Evolutionary conservation across 2,888 invertebrate genomes (phyloP), one percentile per base, ranked within the genome.

Genomic region (Magallana nippona): DNA sequence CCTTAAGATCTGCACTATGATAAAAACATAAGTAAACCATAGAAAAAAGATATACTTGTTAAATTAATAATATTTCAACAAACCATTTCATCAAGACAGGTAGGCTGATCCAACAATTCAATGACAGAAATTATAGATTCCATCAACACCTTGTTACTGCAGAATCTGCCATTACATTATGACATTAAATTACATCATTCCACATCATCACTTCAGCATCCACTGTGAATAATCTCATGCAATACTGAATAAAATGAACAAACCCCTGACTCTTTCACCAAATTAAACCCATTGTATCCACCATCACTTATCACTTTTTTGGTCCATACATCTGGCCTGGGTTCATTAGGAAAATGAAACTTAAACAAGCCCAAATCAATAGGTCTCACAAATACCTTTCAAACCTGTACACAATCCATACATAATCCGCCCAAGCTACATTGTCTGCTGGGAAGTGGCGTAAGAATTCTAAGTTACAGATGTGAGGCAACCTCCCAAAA

Each of bases 291-390:
- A 32, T 71, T 27, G 71, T 27, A 15, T 71, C 2, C 22, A 22
- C 27, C 71, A 22, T 19, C 71, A 22, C 71, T 71, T 60, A 11
- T 60, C 58, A 60, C 58, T n/a, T n/a, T n/a, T n/a, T 13, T 27
- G 71, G 71, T 32, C 22, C 22, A 17, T 60, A 19, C 60, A 60
- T 19, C 71, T 71, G 22, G 22, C 32, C 27, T 32, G 32, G 27
- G 15, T 71, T 71, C 71, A 71, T 32, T 71, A 71, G 71, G 71
- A 71, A 71, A 27, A 71, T 71, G 32, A 71, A 71, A 71, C 15
- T 27, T 71, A 27, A 71, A 71, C 22, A 15, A 71, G 22, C 32
- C 19, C 71, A 71, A 32, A 71, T 71, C 71, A 27, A 71, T 27
- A 27, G 71, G 32, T 2, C 11, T 15, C 15, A 15, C 10, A 71